Evolutionary conservation across 2,888 invertebrate genomes (phyloP), one percentile per base, ranked within the genome.

Genomic region (Harpalus rufipes): DNA sequence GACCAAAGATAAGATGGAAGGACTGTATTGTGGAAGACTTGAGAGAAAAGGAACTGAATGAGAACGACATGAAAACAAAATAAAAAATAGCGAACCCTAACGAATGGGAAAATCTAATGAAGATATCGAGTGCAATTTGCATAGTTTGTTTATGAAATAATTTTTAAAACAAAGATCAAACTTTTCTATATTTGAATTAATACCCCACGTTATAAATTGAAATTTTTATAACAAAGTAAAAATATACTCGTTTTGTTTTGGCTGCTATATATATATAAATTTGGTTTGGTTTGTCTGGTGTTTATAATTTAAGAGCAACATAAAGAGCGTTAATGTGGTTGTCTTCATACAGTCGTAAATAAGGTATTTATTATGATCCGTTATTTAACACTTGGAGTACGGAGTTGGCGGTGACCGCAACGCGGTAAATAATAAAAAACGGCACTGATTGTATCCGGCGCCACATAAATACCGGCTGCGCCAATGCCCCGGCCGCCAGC

Each of bases 361-460:
- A 74, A 74, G 16, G 8, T 74, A 44, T 74, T 74, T 74, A 74
- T 74, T 44, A 44, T 44, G 72, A 74, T 74, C 16, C 25, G 72
- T 74, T 74, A 74, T 44, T 74, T 44, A 44, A 18, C 41, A 7
- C 25, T 8, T 8, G 44, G 14, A 10, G 72, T 44, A 10, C 18
- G 41, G 68, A n/a, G 7, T 72, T 39, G 14, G 68, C 39, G 32
- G n/a, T 72, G 72, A 44, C 44, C 72, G 44, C 18, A 41, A 1
- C n/a, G 72, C 16, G 44, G 72, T 41, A 74, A 74, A 74, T 74
- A 74, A 74, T 74, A 74, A 74, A 74, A 41, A 74, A 44, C 72
- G 21, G 14, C 41, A 8, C 72, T 74, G 72, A 74, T 74, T 74
- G 72, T 74, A 44, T 41, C 72, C 18, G 68, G 39, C 68, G 41